Percentiles rank a stretch among this genome's conserved stretches.
These are phyloP conservation scores for Drosophila quinaria DNA, from an alignment of 2,888 invertebrate genomes.

Conservation along the genomic window DNA sequence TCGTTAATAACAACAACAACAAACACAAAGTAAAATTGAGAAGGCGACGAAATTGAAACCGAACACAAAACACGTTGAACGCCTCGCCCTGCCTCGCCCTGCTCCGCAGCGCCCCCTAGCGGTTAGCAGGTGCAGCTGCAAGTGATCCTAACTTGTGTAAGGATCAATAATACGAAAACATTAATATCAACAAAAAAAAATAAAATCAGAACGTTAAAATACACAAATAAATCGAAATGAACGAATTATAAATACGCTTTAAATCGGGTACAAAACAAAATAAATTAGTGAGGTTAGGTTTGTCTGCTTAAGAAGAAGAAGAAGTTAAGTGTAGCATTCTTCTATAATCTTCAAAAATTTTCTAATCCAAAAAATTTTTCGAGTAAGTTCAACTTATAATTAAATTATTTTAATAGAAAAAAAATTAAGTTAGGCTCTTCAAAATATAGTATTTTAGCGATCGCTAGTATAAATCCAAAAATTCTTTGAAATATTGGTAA, in stretches of 20 bases:
- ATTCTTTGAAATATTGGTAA: background rate
- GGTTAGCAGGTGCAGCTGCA: constrained; percentile 25
- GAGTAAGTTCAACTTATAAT: too few relatives aligned
- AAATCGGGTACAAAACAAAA: too few relatives aligned
- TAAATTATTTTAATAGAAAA: too few relatives aligned
- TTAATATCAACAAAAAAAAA: background rate
- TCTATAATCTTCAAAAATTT: too few relatives aligned
- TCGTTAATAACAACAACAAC: background rate
- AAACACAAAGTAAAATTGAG: background rate
- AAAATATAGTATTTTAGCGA: too few relatives aligned
- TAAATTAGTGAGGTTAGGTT: background rate
- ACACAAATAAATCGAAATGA: background rate
- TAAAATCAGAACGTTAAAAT: constrained; percentile 9
- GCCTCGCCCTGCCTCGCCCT: background rate
- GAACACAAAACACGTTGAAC: constrained; percentile 13
- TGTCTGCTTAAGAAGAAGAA: too few relatives aligned
- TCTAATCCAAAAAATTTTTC: too few relatives aligned
- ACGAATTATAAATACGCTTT: constrained; percentile 7
- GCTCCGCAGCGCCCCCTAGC: background rate
- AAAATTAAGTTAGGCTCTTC: too few relatives aligned
- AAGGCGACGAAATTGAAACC: constrained; percentile 7
- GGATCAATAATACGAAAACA: constrained; percentile 42
- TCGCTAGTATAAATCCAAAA: too few relatives aligned
- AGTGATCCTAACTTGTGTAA: constrained; percentile 28
- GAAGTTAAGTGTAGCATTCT: too few relatives aligned